These are phyloP conservation scores for Sinhomidia bicolor DNA, from an alignment of 2,888 invertebrate species.

Conservation along the genomic window DNA sequence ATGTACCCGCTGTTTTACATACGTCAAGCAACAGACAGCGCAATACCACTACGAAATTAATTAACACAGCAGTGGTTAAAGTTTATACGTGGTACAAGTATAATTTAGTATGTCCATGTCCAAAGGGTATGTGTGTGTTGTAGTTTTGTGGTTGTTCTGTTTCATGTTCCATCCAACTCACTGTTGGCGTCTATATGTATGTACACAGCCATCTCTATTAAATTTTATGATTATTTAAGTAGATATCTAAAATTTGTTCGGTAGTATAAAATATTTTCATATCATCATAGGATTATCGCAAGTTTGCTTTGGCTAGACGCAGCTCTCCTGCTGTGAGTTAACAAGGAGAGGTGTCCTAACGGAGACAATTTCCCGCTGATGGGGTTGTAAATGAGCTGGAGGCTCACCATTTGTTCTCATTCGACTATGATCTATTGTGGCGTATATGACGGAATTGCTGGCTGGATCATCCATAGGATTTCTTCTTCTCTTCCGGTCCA, in stretches of 20 bases:
- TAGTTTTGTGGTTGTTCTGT: not conserved
- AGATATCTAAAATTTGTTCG: slow-evolving; percentile 7
- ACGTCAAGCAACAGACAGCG: not conserved
- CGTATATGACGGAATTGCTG: slow-evolving; percentile 87
- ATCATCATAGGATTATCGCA: slow-evolving; percentile 51
- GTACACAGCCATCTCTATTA: not conserved
- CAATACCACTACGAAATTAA: slow-evolving; percentile 28
- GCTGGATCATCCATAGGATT: slow-evolving; percentile 83
- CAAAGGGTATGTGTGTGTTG: no score
- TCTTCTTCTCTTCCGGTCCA: slow-evolving; percentile 82
- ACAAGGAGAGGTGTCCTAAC: slow-evolving; percentile 88
- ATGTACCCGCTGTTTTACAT: not conserved
- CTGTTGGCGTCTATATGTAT: not conserved
- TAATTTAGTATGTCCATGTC: no score
- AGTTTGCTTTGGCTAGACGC: slow-evolving; percentile 83
- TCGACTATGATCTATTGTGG: slow-evolving; percentile 88
- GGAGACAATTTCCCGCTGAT: slow-evolving; percentile 86
- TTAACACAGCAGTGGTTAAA: slow-evolving; percentile 72
- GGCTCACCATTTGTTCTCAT: slow-evolving; percentile 79
- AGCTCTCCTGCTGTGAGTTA: slow-evolving; percentile 86
- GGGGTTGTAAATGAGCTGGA: slow-evolving; percentile 75
- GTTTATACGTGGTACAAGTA: slow-evolving; percentile 30
- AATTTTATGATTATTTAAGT: not conserved
- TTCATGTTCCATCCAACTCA: not conserved
- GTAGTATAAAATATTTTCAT: slow-evolving; percentile 54